Conservation (phyloP, 2,888 invertebrate species). For the Phyllotreta striolata region DNA sequence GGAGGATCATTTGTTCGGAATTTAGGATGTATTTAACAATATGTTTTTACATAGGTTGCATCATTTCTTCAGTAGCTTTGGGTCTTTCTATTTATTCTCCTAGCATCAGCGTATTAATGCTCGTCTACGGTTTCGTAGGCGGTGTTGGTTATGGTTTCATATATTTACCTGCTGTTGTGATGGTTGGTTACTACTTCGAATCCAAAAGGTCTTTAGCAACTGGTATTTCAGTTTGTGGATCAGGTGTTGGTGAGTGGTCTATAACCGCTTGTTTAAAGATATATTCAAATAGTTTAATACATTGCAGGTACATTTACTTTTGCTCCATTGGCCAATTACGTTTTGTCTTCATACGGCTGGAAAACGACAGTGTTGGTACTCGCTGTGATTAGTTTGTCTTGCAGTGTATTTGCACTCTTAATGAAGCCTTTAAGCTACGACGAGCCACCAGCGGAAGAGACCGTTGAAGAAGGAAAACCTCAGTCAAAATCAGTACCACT, state of each 20-base stretch:
- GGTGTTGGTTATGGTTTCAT: slow-evolving; percentile 68
- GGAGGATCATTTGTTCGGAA: no score
- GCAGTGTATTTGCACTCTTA: slow-evolving; percentile 85
- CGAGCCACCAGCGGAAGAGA: background rate
- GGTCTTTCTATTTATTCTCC: slow-evolving; percentile 85
- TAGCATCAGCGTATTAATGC: slow-evolving; percentile 86
- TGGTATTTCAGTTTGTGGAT: slow-evolving; percentile 94
- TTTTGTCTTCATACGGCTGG: slow-evolving; percentile 85
- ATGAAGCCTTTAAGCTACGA: slow-evolving; percentile 69
- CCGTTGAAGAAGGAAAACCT: slow-evolving; percentile 4
- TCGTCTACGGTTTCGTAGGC: slow-evolving; percentile 73
- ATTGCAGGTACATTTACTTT: slow-evolving; percentile 84
- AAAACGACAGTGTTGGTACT: slow-evolving; percentile 88
- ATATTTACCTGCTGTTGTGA: slow-evolving; percentile 90
- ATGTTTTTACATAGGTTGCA: slow-evolving; percentile 54
- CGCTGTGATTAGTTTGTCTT: slow-evolving; percentile 89
- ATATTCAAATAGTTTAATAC: no score
- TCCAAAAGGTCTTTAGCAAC: slow-evolving; percentile 93
- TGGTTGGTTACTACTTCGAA: slow-evolving; percentile 97
- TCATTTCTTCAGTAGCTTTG: slow-evolving; percentile 87
- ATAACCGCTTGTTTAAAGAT: no score
- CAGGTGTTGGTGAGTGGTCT: slow-evolving; percentile 72
- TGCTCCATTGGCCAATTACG: slow-evolving; percentile 84
- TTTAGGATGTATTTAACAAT: no score
- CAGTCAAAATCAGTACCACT: background rate